Conservation (phyloP, 2,113 vertebrate species). For the Phalacrocorax aristotelis region DNA sequence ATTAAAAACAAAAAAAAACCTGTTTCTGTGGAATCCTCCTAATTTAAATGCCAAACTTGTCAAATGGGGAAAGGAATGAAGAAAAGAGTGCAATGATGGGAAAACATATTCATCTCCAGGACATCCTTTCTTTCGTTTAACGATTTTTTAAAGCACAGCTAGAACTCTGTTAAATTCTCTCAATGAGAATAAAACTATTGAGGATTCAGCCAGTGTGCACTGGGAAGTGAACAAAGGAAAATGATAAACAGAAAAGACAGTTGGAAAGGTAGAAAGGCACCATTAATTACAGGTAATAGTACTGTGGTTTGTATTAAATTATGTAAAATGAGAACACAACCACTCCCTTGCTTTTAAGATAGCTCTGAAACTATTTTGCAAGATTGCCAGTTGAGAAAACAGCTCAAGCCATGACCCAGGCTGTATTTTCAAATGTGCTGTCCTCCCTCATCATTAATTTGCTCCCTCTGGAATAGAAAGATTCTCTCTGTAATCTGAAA, state of each 20-base stretch:
- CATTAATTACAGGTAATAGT: not conserved
- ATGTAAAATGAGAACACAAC: not conserved
- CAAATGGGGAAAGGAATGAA: not conserved
- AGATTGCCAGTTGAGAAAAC: not conserved
- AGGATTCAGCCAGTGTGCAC: not conserved
- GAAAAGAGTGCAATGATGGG: not conserved
- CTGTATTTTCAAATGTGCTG: not conserved
- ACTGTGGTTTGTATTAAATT: not conserved
- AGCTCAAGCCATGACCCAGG: not conserved
- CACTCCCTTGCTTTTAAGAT: not conserved
- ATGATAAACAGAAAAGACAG: not conserved
- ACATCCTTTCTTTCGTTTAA: not conserved
- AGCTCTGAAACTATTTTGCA: not conserved
- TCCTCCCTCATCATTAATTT: not conserved
- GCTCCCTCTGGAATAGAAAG: not conserved
- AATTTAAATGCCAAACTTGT: not conserved
- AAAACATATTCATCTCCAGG: not conserved
- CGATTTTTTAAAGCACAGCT: not conserved
- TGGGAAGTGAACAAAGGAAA: not conserved
- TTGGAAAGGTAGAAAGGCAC: not conserved
- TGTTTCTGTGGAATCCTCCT: not conserved
- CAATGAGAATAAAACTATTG: not conserved
- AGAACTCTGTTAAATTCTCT: not conserved
- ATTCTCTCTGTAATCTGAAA: not conserved
- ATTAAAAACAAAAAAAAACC: not conserved